These are phyloP conservation scores for Nebria salina DNA, from an alignment of 2,888 invertebrate species.

Conservation along the genomic window DNA sequence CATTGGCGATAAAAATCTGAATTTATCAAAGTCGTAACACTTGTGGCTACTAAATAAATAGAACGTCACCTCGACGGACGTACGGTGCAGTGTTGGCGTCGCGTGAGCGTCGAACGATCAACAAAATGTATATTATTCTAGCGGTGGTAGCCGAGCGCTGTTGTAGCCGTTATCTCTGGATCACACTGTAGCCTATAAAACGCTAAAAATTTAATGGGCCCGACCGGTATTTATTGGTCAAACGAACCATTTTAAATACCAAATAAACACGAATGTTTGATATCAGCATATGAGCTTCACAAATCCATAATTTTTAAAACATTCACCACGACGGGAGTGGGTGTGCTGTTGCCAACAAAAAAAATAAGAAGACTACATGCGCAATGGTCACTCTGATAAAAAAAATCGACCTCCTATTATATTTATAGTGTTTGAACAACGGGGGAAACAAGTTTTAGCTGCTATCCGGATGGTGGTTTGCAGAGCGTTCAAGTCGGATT, in stretches of 20 bases:
- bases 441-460: slow-evolving; percentile 28
- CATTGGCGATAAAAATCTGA: slow-evolving; percentile 11
- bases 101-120: not conserved
- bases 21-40: slow-evolving; percentile 18
- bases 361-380: slow-evolving; percentile 44
- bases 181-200: slow-evolving; percentile 43
- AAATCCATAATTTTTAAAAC: slow-evolving; percentile 41
- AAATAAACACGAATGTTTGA: slow-evolving; percentile 45
- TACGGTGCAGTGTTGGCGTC: slow-evolving; percentile 8
- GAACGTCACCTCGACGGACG: not conserved
- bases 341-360: slow-evolving; percentile 29
- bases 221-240: slow-evolving; percentile 45
- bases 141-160: not conserved
- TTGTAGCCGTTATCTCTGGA: slow-evolving; percentile 27
- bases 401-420: slow-evolving; percentile 46
- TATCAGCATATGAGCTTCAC: slow-evolving; percentile 43
- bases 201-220: slow-evolving; percentile 46
- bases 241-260: slow-evolving; percentile 44
- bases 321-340: not conserved
- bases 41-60: not conserved
- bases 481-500: not conserved
- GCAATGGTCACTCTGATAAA: slow-evolving; percentile 44
- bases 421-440: slow-evolving; percentile 45
- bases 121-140: not conserved
- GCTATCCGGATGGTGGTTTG: not conserved